Evolutionary conservation across 2,113 vertebrate species (phyloP).

Genomic region (Danio rerio): GRCz12tu NC_133189.1:8674001-8674500

Average conservation of each 20-base stretch:
- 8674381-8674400: neutral
- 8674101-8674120: conserved; percentile 10
- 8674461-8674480: conserved; percentile 20
- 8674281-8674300: neutral
- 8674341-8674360: neutral
- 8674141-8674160: conserved; percentile 62
- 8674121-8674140: conserved; percentile 23
- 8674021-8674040: conserved; percentile 43
- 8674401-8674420: conserved; percentile 25
- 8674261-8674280: neutral
- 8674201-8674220: conserved; percentile 58
- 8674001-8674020: conserved; percentile 36
- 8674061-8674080: conserved; percentile 48
- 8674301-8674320: conserved; percentile 13
- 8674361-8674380: neutral
- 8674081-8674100: conserved; percentile 45
- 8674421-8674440: conserved; percentile 10
- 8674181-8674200: conserved; percentile 82
- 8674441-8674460: conserved; percentile 1
- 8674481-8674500: neutral
- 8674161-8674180: conserved; percentile 63
- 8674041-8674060: conserved; percentile 17
- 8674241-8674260: conserved; percentile 5
- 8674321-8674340: conserved; percentile 13
- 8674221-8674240: conserved; percentile 21